Evolutionary conservation across 2,888 invertebrate species (phyloP).

Genomic region (Craniophora ligustri): DNA sequence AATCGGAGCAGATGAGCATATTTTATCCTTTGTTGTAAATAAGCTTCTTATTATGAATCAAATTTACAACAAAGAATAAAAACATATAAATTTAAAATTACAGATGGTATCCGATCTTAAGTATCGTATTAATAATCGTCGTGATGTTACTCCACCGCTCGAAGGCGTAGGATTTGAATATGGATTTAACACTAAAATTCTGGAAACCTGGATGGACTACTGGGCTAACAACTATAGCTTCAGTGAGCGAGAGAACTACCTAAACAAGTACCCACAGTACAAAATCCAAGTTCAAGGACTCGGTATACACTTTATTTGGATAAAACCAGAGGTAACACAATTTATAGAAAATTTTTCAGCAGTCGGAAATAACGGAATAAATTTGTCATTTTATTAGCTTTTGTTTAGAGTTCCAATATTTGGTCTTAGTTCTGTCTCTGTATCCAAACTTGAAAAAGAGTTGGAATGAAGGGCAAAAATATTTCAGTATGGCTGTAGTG

Average conservation of each 20-base stretch:
- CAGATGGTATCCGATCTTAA: conserved; percentile 74
- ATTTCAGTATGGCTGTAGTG: too few species aligned
- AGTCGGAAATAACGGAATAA: too few species aligned
- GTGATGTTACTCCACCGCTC: conserved; percentile 85
- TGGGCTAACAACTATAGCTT: conserved; percentile 93
- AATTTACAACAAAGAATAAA: too few species aligned
- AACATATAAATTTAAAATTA: conserved; percentile 7
- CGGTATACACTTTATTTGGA: conserved; percentile 87
- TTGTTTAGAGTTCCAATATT: too few species aligned
- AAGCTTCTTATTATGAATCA: too few species aligned
- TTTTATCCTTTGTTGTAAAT: too few species aligned
- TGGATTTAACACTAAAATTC: conserved; percentile 92
- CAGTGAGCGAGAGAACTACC: conserved; percentile 88
- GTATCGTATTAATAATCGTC: conserved; percentile 66
- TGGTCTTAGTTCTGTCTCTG: too few species aligned
- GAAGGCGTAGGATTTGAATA: conserved; percentile 93
- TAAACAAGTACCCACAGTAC: conserved; percentile 93
- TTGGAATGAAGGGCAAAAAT: too few species aligned
- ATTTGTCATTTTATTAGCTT: too few species aligned
- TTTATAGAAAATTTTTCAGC: background rate
- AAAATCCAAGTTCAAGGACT: conserved; percentile 92
- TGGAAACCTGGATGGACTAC: conserved; percentile 91
- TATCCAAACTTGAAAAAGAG: too few species aligned
- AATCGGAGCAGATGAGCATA: too few species aligned
- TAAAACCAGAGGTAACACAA: conserved; percentile 82